Evolutionary conservation across 2,797 vertebrate species (phyloP).

Genomic region (Bucorvus abyssinicus): DNA sequence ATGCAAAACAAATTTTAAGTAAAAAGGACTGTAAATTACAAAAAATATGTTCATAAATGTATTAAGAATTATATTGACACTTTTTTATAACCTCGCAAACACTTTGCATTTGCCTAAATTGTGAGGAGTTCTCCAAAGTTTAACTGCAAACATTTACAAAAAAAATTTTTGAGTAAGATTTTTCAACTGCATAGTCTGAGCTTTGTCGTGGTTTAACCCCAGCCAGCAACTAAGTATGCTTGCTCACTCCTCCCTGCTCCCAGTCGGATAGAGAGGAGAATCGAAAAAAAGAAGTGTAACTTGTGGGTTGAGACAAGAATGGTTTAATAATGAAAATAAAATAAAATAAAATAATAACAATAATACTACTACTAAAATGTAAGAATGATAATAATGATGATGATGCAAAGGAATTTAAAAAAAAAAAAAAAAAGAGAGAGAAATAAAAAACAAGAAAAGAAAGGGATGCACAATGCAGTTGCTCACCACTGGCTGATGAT

Average conservation of each 20-base stretch:
- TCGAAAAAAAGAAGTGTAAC: neutral
- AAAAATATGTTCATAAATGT: neutral
- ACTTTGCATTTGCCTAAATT: neutral
- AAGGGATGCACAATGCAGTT: neutral
- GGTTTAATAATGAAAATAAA: too few species aligned
- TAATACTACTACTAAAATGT: too few species aligned
- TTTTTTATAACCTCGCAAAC: neutral
- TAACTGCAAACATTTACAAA: neutral
- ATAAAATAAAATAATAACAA: neutral
- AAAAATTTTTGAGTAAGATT: accelerated
- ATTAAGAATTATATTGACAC: neutral
- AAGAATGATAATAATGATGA: too few species aligned
- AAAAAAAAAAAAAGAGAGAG: neutral
- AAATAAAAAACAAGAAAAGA: too few species aligned
- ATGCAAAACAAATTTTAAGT: neutral
- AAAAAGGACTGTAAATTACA: neutral
- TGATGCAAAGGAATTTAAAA: neutral
- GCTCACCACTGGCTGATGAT: neutral
- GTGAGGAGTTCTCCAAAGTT: neutral
- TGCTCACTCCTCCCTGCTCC: neutral
- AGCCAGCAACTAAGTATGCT: neutral
- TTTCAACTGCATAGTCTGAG: neutral
- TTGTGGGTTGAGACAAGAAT: neutral
- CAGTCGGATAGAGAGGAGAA: too few species aligned
- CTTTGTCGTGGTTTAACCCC: neutral